Percentiles rank a stretch among this genome's conserved stretches.
Evolutionary conservation across 2,888 invertebrate genomes (phyloP).

Genomic region (Drosophila nigricruria): DNA sequence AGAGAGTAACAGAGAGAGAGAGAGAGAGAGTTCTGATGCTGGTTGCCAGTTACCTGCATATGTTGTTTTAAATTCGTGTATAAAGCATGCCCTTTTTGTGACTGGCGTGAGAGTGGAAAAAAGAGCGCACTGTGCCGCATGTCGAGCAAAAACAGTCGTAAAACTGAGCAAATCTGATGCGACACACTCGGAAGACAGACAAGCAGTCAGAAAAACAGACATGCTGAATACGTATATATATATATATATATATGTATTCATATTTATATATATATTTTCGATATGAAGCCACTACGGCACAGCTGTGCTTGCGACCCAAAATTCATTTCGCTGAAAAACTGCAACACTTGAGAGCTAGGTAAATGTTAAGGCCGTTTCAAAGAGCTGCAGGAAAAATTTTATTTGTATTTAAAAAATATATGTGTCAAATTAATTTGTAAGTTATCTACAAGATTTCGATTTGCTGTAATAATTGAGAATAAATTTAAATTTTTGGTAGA

Average conservation of each 20-base stretch:
- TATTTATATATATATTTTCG: neutral
- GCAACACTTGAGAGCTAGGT: constrained; percentile 6
- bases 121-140: constrained; percentile 33
- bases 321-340: constrained; percentile 11
- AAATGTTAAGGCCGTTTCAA: neutral
- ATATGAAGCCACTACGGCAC: constrained; percentile 10
- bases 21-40: neutral
- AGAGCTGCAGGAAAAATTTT: neutral
- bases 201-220: neutral
- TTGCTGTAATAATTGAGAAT: neutral
- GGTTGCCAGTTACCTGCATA: constrained; percentile 7
- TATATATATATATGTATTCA: neutral
- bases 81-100: neutral
- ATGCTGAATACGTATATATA: neutral
- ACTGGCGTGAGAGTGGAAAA: neutral
- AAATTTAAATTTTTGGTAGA: neutral
- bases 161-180: constrained; percentile 33
- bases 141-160: constrained; percentile 44
- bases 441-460: neutral
- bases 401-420: neutral
- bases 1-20: neutral
- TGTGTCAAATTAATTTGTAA: neutral
- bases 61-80: constrained; percentile 4
- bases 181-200: constrained; percentile 7
- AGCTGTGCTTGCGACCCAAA: constrained; percentile 24